phyloP scores from a whole-genome alignment of 2,797 vertebrate species.

The Rhyacichthys aspro region DNA sequence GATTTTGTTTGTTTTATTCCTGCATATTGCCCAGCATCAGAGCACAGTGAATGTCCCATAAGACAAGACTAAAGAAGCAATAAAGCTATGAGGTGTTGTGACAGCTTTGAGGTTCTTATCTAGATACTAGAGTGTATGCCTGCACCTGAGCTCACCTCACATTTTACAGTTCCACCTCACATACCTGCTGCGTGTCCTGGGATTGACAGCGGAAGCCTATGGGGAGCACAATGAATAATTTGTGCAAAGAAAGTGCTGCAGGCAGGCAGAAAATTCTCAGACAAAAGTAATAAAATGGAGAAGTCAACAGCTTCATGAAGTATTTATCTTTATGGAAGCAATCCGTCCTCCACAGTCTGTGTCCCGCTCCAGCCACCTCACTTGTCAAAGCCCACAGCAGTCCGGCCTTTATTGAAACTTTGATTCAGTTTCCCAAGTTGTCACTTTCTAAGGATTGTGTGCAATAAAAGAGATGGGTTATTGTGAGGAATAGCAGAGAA shows the following conservation, averaged over 20 bases:
- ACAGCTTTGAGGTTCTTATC: constrained; percentile 11
- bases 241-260: constrained; percentile 63
- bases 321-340: constrained; percentile 76
- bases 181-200: constrained; percentile 31
- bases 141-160: constrained; percentile 45
- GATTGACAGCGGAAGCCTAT: constrained; percentile 61
- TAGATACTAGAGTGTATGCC: constrained; percentile 10
- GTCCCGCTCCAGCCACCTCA: constrained; percentile 64
- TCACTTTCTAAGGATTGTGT: constrained; percentile 76
- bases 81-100: constrained; percentile 6
- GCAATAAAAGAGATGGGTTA: constrained; percentile 80
- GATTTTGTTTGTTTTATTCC: too few species aligned
- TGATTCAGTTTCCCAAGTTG: constrained; percentile 77
- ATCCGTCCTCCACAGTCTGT: constrained; percentile 69
- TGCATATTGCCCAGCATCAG: too few species aligned
- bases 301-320: constrained; percentile 80
- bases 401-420: constrained; percentile 80
- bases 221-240: constrained; percentile 67
- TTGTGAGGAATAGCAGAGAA: constrained; percentile 62
- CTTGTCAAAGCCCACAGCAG: constrained; percentile 75
- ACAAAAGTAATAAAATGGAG: constrained; percentile 78
- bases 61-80: constrained; percentile 2
- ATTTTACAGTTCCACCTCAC: constrained; percentile 34
- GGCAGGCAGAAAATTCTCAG: constrained; percentile 65
- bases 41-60: too few species aligned